phyloP scores from a whole-genome alignment of 2,797 vertebrate species.

The Sandelia bainsii region DNA sequence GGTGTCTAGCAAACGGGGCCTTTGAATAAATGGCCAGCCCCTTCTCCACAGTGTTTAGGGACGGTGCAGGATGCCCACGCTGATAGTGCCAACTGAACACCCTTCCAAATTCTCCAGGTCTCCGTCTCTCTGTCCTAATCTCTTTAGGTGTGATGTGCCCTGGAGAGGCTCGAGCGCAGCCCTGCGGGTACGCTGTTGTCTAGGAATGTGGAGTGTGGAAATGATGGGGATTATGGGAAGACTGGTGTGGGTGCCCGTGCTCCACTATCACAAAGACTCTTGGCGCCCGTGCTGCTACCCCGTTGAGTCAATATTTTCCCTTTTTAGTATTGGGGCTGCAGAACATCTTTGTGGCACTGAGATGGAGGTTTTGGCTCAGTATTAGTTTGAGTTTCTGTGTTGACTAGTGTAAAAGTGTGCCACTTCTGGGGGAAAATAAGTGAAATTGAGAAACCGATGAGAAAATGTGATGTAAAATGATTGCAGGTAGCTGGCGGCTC shows the following conservation, averaged over 20 bases:
- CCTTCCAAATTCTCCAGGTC: conserved; percentile 87
- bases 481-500: conserved; percentile 77
- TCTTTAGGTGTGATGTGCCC: conserved; percentile 89
- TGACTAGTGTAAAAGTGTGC: conserved; percentile 77
- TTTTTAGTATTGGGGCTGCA: conserved; percentile 79
- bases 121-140: conserved; percentile 89
- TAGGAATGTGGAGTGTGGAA: conserved; percentile 90
- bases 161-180: conserved; percentile 85
- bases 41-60: conserved; percentile 86
- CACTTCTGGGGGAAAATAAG: conserved; percentile 73
- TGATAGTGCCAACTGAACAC: conserved; percentile 87
- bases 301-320: conserved; percentile 80
- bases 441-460: conserved; percentile 72
- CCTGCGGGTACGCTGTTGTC: conserved; percentile 87
- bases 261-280: conserved; percentile 85
- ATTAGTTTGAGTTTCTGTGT: conserved; percentile 69
- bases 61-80: conserved; percentile 85
- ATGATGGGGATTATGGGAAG: conserved; percentile 87
- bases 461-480: conserved; percentile 76
- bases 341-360: conserved; percentile 73
- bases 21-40: conserved; percentile 82
- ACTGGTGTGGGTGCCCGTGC: conserved; percentile 86
- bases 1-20: conserved; percentile 68
- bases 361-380: conserved; percentile 77
- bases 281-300: conserved; percentile 80